Conservation (phyloP, 2,888 invertebrate species). For the Chaetogeoica ovagalla region DNA sequence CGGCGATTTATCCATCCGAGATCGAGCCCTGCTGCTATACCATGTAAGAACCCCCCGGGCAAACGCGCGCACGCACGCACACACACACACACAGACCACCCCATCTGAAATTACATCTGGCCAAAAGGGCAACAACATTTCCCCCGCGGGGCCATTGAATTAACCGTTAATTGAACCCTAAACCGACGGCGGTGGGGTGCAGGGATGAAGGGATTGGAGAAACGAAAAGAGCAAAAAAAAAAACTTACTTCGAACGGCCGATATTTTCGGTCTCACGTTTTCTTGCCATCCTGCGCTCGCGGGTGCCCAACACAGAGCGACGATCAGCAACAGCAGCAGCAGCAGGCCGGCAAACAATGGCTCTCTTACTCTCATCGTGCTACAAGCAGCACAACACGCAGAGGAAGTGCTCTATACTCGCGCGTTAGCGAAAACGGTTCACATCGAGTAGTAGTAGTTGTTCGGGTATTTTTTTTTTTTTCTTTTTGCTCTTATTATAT, state of each 20-base stretch:
- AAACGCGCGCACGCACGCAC: no score
- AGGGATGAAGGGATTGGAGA: not conserved
- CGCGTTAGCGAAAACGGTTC: not conserved
- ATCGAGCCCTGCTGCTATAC: not conserved
- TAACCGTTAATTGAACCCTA: constrained; percentile 38
- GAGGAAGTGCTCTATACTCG: not conserved
- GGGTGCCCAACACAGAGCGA: constrained; percentile 12
- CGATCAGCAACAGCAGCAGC: constrained; percentile 2
- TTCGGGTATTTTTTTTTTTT: no score
- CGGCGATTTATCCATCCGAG: not conserved
- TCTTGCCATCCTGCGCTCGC: constrained; percentile 46
- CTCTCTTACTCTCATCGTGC: constrained; percentile 15
- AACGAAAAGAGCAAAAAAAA: not conserved
- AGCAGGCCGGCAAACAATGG: not conserved
- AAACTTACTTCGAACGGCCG: constrained; percentile 46
- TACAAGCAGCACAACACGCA: no score
- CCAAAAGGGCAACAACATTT: constrained; percentile 18
- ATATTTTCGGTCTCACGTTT: constrained; percentile 51
- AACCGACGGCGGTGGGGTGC: not conserved
- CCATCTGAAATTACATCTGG: constrained; percentile 40
- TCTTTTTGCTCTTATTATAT: not conserved
- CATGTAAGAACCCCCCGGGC: not conserved
- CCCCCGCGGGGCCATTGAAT: constrained; percentile 18
- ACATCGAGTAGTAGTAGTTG: constrained; percentile 34
- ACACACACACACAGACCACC: not conserved